Evolutionary conservation across 2,888 invertebrate species (phyloP).

Genomic region (Hanleya hanleyi): DNA sequence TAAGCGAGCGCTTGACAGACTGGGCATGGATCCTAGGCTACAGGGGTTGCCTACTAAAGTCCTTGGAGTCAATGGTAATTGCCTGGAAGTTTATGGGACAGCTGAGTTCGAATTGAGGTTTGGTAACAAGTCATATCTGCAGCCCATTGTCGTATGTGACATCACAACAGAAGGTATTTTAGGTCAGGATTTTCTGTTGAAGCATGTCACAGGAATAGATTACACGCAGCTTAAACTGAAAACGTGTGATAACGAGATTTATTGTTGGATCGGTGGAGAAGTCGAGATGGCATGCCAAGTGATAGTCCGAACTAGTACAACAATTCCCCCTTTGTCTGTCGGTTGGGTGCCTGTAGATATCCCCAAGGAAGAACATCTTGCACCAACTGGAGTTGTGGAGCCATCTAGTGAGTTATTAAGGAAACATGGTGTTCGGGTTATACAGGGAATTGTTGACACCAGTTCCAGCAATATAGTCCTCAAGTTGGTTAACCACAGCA

Average conservation of each 20-base stretch:
- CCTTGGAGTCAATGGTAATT: neutral
- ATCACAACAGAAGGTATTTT: neutral
- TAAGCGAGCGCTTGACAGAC: neutral
- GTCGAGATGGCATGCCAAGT: neutral
- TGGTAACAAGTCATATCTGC: neutral
- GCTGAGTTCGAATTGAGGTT: neutral
- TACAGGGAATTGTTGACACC: no score
- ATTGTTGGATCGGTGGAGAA: neutral
- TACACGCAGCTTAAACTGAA: neutral
- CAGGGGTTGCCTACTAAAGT: neutral
- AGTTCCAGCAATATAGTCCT: no score
- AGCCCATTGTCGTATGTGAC: neutral
- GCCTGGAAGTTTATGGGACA: neutral
- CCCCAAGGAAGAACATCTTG: no score
- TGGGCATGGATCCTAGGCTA: neutral
- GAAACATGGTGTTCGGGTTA: no score
- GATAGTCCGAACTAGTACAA: no score
- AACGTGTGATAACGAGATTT: neutral
- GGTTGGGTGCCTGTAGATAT: no score
- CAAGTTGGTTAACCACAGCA: no score
- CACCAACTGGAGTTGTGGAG: no score
- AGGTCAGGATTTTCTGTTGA: conserved; percentile 7
- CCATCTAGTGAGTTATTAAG: no score
- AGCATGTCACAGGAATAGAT: neutral
- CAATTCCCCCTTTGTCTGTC: no score